Base-by-base conservation (phyloP, 2,888 invertebrate species). In the Rhagonycha fulva region DNA sequence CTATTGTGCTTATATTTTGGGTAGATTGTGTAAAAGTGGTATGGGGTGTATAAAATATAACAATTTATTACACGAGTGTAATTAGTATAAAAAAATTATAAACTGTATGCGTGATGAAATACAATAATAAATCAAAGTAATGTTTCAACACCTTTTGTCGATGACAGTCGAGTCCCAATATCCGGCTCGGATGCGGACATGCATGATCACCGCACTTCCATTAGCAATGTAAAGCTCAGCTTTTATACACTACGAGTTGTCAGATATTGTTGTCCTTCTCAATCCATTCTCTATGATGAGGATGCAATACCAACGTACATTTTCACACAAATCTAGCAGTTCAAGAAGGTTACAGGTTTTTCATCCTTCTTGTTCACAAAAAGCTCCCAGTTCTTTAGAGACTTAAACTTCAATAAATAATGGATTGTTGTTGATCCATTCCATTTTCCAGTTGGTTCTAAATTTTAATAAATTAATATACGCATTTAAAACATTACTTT, bases 81-180 rank as follows among this genome's bases (percentile, higher is more conserved):
- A 47, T 47, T 47, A 47, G 47, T 47, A 47, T 47, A 47, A 47
- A 47, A 47, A 79, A 78, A 75, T 69, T 76, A 75, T 76, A 80
- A 80, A 78, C 76, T 76, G 70, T 70, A 75, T 78, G 79, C 80
- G 79, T 78, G 80, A 80, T 76, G 76, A 82, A 82, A 80, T 80
- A 81, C 77, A 80, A 80, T 80, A 81, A 83, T 83, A 83, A 83
- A 83, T 83, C 83, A 83, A 82, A 82, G 30, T 61, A 81, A 79
- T 78, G 77, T 71, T 78, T 81, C 81, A 82, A 81, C 81, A 82
- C 81, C 82, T 82, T 82, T 82, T 82, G 80, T 81, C 81, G 80
- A 81, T 80, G 82, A 81, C 82, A 82, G 80, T 76, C 80, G 79
- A 79, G 74, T 71, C 80, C 77, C 81, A 81, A 81, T 81, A 81